A percentile compares a stretch with the other conserved stretches of the same genome.
phyloP scores from a whole-genome alignment of 2,797 vertebrate genomes.

The Sebastolobus altivelis region DNA sequence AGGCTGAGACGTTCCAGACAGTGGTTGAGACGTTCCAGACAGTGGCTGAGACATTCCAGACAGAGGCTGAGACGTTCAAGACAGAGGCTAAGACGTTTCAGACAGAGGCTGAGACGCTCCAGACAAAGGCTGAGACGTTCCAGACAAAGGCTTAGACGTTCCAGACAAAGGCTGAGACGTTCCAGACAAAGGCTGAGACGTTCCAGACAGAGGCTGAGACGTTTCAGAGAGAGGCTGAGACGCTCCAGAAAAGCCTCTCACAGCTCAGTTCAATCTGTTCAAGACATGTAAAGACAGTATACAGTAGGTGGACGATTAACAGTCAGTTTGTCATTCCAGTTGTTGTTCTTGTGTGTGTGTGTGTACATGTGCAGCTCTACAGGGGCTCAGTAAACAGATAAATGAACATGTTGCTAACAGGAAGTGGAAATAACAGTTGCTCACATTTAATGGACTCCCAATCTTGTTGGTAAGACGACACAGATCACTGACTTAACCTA shows the following conservation, averaged over 20 bases:
- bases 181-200: too few relatives aligned
- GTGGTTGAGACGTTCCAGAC: too few relatives aligned
- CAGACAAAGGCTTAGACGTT: too few relatives aligned
- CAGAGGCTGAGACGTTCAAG: too few relatives aligned
- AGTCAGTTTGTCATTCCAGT: conserved; percentile 56
- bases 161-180: too few relatives aligned
- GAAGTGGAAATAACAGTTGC: conserved; percentile 22
- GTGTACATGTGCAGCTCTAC: background rate
- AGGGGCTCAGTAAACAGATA: conserved; percentile 19
- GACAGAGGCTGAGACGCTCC: too few relatives aligned
- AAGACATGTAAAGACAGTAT: conserved; percentile 33
- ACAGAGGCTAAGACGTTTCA: too few relatives aligned
- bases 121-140: too few relatives aligned
- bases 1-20: too few relatives aligned
- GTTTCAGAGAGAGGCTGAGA: conserved; percentile 2
- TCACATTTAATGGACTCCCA: background rate
- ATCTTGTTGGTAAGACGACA: background rate
- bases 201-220: too few relatives aligned
- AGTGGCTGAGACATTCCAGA: too few relatives aligned
- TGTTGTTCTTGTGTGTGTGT: conserved; percentile 29
- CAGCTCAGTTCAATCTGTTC: conserved; percentile 17
- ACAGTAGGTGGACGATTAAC: conserved; percentile 55
- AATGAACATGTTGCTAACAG: conserved; percentile 10
- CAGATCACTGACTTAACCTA: background rate
- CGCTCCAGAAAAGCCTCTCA: conserved; percentile 1